These are phyloP conservation scores for Meliscaeva auricollis DNA, from an alignment of 2,888 invertebrate genomes.

Conservation along the genomic window DNA sequence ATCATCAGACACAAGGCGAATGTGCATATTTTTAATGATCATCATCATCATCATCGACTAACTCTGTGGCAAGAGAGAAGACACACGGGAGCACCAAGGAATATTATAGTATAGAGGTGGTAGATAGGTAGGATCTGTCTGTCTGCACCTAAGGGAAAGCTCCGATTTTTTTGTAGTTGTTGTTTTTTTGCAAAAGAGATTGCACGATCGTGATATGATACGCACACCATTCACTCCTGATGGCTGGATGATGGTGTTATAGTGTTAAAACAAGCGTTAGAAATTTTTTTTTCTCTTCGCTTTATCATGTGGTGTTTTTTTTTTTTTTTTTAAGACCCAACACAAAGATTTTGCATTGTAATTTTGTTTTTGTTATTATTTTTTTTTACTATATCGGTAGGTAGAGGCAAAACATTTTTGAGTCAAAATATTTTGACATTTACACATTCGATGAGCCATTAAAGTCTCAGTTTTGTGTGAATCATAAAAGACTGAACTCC, in stretches of 20 bases:
- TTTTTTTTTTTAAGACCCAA: conserved; percentile 32
- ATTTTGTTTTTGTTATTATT: neutral
- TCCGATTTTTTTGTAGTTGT: conserved; percentile 39
- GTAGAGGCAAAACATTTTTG: neutral
- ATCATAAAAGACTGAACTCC: conserved; percentile 60
- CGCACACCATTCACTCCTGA: conserved; percentile 41
- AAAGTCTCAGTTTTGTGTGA: conserved; percentile 39
- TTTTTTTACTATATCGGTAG: neutral
- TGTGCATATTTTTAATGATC: conserved; percentile 69
- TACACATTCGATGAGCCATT: conserved; percentile 34
- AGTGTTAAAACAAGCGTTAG: conserved; percentile 71
- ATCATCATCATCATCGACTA: conserved; percentile 28
- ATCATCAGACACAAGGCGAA: conserved; percentile 52
- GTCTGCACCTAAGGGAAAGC: conserved; percentile 64
- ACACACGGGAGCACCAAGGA: conserved; percentile 61
- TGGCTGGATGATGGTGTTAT: conserved; percentile 45
- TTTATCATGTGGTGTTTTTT: neutral
- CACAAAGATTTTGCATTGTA: conserved; percentile 24
- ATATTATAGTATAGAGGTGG: conserved; percentile 32
- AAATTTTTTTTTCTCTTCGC: neutral
- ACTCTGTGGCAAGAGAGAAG: conserved; percentile 35
- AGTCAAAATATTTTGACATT: conserved; percentile 68
- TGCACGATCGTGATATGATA: conserved; percentile 61
- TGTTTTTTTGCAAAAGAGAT: conserved; percentile 26
- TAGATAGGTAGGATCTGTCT: conserved; percentile 13